These are phyloP conservation scores for Nephrocerus scutellatus DNA, from an alignment of 2,888 invertebrate species.

Conservation along the genomic window DNA sequence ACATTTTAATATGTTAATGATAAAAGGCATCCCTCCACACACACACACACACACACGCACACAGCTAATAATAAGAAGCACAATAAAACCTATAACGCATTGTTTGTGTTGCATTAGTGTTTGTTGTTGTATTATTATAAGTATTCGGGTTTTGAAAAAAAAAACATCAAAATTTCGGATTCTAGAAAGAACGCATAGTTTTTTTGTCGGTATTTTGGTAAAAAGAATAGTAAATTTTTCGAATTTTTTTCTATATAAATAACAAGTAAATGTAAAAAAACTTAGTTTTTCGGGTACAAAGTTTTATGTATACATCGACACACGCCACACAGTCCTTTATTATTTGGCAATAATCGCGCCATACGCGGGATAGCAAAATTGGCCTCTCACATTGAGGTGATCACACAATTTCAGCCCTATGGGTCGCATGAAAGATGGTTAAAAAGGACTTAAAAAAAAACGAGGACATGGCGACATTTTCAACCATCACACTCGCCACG, in stretches of 20 bases:
- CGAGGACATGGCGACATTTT: too few species aligned
- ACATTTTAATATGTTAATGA: conserved; percentile 23
- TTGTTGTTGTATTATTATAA: conserved; percentile 11
- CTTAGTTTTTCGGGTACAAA: conserved; percentile 1
- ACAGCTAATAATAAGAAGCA: conserved; percentile 24
- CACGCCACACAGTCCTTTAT: too few species aligned
- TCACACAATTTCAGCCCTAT: too few species aligned
- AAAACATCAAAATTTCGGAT: conserved; percentile 3
- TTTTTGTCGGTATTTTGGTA: not conserved
- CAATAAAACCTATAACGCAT: conserved; percentile 25
- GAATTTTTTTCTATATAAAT: conserved; percentile 24
- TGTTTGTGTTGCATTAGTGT: conserved; percentile 17
- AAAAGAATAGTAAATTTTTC: conserved; percentile 17
- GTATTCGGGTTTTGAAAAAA: conserved; percentile 2
- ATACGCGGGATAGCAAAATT: too few species aligned
- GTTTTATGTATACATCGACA: too few species aligned
- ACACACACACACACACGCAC: conserved; percentile 25
- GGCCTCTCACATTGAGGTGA: too few species aligned
- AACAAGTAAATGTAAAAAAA: too few species aligned
- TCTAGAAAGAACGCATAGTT: not conserved
- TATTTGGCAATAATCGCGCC: too few species aligned
- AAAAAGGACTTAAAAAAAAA: too few species aligned
- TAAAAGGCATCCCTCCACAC: conserved; percentile 17
- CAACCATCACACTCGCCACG: too few species aligned
- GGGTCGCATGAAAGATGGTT: too few species aligned